These are phyloP conservation scores for Neofelis nebulosa DNA, from an alignment of 2,113 vertebrate species.

Conservation along the genomic window DNA sequence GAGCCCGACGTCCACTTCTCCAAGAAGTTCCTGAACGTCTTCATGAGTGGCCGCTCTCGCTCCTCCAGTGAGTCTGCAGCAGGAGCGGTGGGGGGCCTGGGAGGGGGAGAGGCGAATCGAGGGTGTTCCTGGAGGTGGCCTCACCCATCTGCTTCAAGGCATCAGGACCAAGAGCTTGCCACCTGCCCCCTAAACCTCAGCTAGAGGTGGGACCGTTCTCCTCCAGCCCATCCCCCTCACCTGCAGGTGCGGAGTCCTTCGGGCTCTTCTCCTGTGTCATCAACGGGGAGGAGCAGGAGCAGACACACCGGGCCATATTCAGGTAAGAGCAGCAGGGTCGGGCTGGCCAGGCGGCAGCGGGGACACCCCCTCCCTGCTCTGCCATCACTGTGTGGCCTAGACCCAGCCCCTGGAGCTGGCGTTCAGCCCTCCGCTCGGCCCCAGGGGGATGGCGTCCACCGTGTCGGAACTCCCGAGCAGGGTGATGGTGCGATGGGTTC, in stretches of 20 bases:
- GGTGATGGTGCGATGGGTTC: background rate
- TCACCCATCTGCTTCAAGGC: background rate
- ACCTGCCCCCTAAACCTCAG: background rate
- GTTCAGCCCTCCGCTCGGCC: background rate
- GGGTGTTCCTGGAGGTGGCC: background rate
- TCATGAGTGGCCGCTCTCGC: constrained; percentile 96
- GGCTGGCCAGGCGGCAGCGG: rapidly evolving
- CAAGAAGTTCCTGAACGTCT: constrained; percentile 98
- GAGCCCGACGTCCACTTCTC: constrained; percentile 95
- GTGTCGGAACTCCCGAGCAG: background rate
- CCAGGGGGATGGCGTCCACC: background rate
- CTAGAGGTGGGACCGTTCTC: background rate
- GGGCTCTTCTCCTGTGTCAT: constrained; percentile 96
- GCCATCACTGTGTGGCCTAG: background rate
- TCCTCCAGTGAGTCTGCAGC: constrained; percentile 94
- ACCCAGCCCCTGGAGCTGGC: background rate
- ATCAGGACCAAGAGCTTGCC: background rate
- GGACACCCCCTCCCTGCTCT: background rate
- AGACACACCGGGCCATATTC: constrained; percentile 96
- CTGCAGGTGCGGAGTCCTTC: constrained; percentile 95
- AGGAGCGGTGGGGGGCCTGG: background rate
- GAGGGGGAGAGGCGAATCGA: background rate
- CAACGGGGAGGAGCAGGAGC: constrained; percentile 95
- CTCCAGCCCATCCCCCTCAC: background rate
- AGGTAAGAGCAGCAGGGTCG: constrained; percentile 85